phyloP scores from a whole-genome alignment of 1,140 invertebrate genomes.

The Fragariocoptes setiger region DNA sequence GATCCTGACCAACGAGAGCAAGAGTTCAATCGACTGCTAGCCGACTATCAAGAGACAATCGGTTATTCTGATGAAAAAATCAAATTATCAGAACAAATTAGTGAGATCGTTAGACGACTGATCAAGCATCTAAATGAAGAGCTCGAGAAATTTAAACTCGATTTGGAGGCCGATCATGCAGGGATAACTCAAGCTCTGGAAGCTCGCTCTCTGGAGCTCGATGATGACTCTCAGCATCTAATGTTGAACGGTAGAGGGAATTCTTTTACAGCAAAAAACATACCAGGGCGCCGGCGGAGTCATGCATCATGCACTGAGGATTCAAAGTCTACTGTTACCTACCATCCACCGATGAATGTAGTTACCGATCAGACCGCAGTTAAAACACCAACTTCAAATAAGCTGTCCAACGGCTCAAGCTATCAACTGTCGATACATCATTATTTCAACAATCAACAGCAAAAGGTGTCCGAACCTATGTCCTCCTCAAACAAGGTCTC shows the following conservation, averaged over 20 bases:
- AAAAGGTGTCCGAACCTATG: too few species aligned
- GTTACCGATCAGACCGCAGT: too few species aligned
- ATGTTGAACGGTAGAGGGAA: neutral
- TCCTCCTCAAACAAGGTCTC: too few species aligned
- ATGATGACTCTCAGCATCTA: neutral
- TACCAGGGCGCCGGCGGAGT: neutral
- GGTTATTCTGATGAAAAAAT: constrained; percentile 66
- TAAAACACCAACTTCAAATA: constrained; percentile 65
- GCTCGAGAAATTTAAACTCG: constrained; percentile 86
- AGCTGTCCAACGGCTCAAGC: constrained; percentile 61
- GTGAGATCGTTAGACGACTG: constrained; percentile 73
- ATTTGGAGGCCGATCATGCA: constrained; percentile 85
- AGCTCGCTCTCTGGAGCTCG: constrained; percentile 23
- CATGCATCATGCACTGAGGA: neutral
- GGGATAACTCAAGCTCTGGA: constrained; percentile 86
- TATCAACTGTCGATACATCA: too few species aligned
- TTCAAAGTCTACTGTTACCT: neutral
- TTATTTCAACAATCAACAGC: too few species aligned
- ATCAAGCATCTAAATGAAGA: constrained; percentile 67
- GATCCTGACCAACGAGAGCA: constrained; percentile 42
- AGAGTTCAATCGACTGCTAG: constrained; percentile 35
- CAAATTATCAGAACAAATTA: constrained; percentile 64
- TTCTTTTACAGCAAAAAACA: neutral
- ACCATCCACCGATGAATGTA: neutral
- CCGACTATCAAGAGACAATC: constrained; percentile 62